These are phyloP conservation scores for Achroia grisella DNA, from an alignment of 1,140 invertebrate genomes.

Conservation along the genomic window DNA sequence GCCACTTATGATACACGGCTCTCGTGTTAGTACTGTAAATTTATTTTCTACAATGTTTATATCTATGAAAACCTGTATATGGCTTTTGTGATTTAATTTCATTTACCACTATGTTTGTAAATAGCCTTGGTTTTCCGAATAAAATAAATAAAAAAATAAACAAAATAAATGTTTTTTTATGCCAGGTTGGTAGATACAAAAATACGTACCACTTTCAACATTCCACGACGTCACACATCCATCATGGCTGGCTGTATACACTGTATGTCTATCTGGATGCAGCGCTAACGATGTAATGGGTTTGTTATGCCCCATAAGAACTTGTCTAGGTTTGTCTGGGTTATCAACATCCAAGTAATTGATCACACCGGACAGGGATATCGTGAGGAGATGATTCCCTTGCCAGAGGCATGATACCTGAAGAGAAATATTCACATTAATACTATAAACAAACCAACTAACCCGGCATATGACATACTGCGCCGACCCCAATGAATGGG, in stretches of 20 bases:
- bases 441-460: too few species aligned
- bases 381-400: constrained; percentile 88
- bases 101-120: too few species aligned
- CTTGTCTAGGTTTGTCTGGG: constrained; percentile 86
- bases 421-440: constrained; percentile 11
- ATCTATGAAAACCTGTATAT: too few species aligned
- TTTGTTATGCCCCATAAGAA: constrained; percentile 98
- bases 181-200: not conserved
- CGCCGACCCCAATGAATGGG: too few species aligned
- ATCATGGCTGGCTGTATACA: constrained; percentile 96
- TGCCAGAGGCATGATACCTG: constrained; percentile 98
- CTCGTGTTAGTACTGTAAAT: too few species aligned
- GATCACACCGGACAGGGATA: constrained; percentile 96
- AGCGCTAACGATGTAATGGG: constrained; percentile 95
- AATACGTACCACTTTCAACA: constrained; percentile 76
- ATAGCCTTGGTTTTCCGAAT: too few species aligned
- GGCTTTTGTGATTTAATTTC: too few species aligned
- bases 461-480: too few species aligned
- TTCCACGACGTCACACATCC: constrained; percentile 94
- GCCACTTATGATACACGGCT: too few species aligned
- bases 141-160: too few species aligned
- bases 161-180: too few species aligned
- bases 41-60: too few species aligned
- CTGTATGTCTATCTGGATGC: constrained; percentile 81
- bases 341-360: constrained; percentile 94